These are phyloP conservation scores for Neodiprion pinetum DNA, from an alignment of 1,140 invertebrate genomes.

Conservation along the genomic window DNA sequence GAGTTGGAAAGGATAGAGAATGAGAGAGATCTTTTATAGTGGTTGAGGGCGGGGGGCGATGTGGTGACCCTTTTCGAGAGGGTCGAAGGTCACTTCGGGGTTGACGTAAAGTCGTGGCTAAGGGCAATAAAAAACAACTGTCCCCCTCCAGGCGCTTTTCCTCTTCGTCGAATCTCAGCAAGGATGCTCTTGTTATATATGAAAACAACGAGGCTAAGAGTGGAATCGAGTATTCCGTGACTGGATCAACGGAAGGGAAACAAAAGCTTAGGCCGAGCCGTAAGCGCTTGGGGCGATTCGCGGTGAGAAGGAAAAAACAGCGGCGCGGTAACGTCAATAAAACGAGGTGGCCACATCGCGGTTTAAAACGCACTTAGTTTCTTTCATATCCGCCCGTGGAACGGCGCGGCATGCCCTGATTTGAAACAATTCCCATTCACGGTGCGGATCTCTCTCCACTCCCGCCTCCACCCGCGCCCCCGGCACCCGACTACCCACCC, in stretches of 20 bases:
- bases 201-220: too few species aligned
- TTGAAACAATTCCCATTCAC: conserved; percentile 7
- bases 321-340: background rate
- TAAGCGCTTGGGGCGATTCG: background rate
- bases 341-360: background rate
- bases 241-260: background rate
- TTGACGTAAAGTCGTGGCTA: too few species aligned
- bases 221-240: background rate
- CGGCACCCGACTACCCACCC: background rate
- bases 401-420: background rate
- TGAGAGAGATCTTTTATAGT: too few species aligned
- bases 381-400: background rate
- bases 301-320: background rate
- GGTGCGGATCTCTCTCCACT: background rate
- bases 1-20: too few species aligned
- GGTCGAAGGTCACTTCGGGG: too few species aligned
- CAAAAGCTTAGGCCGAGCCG: conserved; percentile 4
- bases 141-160: too few species aligned
- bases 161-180: too few species aligned
- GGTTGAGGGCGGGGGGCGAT: too few species aligned
- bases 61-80: too few species aligned
- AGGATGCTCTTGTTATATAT: too few species aligned
- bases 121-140: too few species aligned
- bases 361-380: conserved; percentile 7
- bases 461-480: too few species aligned